Evolutionary conservation across 2,888 invertebrate species (phyloP).

Genomic region (Microdon myrmicae): DNA sequence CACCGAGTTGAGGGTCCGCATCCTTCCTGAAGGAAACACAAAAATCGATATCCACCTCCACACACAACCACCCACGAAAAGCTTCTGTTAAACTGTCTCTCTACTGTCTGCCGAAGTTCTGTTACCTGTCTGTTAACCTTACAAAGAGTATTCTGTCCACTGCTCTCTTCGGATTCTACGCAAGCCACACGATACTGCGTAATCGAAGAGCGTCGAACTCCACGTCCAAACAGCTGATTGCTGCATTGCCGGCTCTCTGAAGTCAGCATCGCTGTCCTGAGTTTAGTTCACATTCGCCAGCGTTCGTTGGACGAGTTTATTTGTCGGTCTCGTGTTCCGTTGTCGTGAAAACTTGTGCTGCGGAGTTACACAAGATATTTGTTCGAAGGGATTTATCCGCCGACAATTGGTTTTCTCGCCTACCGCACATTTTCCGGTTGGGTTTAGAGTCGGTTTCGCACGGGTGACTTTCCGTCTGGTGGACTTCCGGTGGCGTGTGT

Average conservation of each 20-base stretch:
- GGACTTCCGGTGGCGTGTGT: constrained; percentile 42
- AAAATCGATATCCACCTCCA: too few relatives aligned
- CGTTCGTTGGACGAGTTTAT: too few relatives aligned
- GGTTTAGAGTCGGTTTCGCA: too few relatives aligned
- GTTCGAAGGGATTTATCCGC: constrained; percentile 3
- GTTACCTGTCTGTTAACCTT: constrained; percentile 15
- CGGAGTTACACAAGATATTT: constrained; percentile 19
- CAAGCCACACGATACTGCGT: too few relatives aligned
- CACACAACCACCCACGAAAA: not conserved
- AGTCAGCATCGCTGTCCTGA: constrained; percentile 13
- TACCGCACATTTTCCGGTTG: constrained; percentile 12
- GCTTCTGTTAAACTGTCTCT: constrained; percentile 28
- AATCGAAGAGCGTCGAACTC: constrained; percentile 17
- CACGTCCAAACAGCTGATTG: constrained; percentile 27
- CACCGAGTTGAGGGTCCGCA: too few relatives aligned
- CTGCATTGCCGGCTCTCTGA: constrained; percentile 24
- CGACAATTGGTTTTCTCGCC: constrained; percentile 2
- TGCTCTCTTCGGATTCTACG: constrained; percentile 24
- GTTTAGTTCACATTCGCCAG: too few relatives aligned
- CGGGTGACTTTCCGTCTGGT: constrained; percentile 30
- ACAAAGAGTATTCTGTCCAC: too few relatives aligned
- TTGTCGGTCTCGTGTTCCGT: constrained; percentile 21
- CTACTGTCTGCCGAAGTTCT: constrained; percentile 36
- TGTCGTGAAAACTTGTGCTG: constrained; percentile 18
- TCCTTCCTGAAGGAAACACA: too few relatives aligned